phyloP scores from a whole-genome alignment of 2,888 invertebrate genomes.

The Parascotia fuliginaria region DNA sequence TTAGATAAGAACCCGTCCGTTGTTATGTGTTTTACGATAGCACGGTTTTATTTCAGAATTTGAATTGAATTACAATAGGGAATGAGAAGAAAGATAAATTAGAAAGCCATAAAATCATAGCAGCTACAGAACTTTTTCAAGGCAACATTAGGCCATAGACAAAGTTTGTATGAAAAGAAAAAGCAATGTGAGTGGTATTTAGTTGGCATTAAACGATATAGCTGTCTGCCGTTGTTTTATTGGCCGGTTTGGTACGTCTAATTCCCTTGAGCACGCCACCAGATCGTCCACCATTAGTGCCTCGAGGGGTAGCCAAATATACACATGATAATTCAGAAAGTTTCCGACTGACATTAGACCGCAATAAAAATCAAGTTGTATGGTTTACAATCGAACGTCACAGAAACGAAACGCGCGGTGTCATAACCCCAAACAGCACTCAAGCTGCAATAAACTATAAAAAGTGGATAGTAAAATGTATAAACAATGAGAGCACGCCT shows the following conservation, averaged over 20 bases:
- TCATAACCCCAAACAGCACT: slow-evolving; percentile 73
- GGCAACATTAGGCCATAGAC: slow-evolving; percentile 4
- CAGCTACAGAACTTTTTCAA: slow-evolving; percentile 4
- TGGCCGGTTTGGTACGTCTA: slow-evolving; percentile 30
- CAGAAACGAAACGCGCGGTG: slow-evolving; percentile 68
- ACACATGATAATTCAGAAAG: slow-evolving; percentile 56
- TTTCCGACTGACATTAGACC: slow-evolving; percentile 59
- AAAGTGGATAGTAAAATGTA: slow-evolving; percentile 84
- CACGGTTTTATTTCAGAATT: slow-evolving; percentile 30
- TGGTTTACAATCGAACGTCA: slow-evolving; percentile 71
- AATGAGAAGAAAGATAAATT: slow-evolving; percentile 22
- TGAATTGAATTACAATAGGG: slow-evolving; percentile 36
- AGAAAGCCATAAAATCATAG: slow-evolving; percentile 9
- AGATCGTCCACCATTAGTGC: slow-evolving; percentile 36
- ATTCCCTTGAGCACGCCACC: slow-evolving; percentile 30
- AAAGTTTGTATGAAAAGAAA: slow-evolving; percentile 18
- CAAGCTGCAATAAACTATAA: slow-evolving; percentile 80
- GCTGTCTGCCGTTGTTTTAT: slow-evolving; percentile 30
- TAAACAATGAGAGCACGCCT: slow-evolving; percentile 84
- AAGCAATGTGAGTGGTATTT: slow-evolving; percentile 25
- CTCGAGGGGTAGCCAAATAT: slow-evolving; percentile 47
- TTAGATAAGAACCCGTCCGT: slow-evolving; percentile 75
- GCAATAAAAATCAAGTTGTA: slow-evolving; percentile 75
- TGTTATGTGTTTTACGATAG: slow-evolving; percentile 58
- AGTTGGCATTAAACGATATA: slow-evolving; percentile 31